A percentile compares a stretch with the other conserved stretches of the same genome.
Evolutionary conservation across 2,888 invertebrate species (phyloP).

Genomic region (Abrostola triplasia): DNA sequence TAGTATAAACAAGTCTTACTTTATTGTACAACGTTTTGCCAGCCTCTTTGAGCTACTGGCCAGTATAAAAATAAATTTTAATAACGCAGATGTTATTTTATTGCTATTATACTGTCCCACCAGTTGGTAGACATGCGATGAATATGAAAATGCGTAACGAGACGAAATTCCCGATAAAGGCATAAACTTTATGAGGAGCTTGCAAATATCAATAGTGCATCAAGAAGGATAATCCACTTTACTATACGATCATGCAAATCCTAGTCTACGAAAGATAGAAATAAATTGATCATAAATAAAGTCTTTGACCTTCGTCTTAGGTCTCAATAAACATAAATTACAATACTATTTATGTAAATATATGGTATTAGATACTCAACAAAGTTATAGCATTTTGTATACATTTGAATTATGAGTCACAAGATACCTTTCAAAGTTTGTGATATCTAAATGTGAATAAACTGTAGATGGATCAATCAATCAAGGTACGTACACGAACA

Average conservation of each 20-base stretch:
- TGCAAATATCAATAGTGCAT: conserved; percentile 77
- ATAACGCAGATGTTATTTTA: conserved; percentile 51
- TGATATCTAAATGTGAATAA: conserved; percentile 1
- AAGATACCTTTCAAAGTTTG: not conserved
- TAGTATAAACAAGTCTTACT: conserved; percentile 30
- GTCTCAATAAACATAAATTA: conserved; percentile 56
- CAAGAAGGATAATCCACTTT: conserved; percentile 76
- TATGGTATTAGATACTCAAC: conserved; percentile 22
- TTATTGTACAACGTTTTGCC: conserved; percentile 19
- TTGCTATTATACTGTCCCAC: conserved; percentile 33
- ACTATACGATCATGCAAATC: conserved; percentile 73
- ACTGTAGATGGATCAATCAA: not conserved
- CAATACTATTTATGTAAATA: conserved; percentile 50
- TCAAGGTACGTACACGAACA: not conserved
- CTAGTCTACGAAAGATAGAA: conserved; percentile 72
- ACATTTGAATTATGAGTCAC: conserved; percentile 1
- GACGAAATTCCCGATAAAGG: conserved; percentile 66
- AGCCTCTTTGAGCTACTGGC: conserved; percentile 6
- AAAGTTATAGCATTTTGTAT: conserved; percentile 12
- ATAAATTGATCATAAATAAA: conserved; percentile 70
- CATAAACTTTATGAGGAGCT: conserved; percentile 72
- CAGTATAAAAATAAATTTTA: conserved; percentile 38
- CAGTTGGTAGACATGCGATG: conserved; percentile 43
- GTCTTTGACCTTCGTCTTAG: conserved; percentile 63
- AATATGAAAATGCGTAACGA: conserved; percentile 57